These are phyloP conservation scores for Serinus canaria DNA, from an alignment of 2,113 vertebrate species.

Conservation along the genomic window DNA sequence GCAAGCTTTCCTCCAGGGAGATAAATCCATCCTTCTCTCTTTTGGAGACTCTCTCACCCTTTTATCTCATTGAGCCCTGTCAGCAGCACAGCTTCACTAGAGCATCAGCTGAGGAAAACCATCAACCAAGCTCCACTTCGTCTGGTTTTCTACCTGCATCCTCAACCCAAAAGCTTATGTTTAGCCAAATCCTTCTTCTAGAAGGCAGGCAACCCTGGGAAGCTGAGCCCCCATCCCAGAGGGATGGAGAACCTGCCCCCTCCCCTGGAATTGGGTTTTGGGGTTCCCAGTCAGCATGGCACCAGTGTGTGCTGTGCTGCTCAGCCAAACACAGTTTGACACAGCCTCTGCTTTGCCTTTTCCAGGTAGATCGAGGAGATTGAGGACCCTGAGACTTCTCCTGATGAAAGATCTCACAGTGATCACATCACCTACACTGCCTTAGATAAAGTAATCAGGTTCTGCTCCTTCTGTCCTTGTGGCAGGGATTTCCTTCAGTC, in stretches of 20 bases:
- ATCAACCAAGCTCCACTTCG: neutral
- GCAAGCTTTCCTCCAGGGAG: neutral
- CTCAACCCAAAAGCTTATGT: neutral
- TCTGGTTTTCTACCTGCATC: neutral
- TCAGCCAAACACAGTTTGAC: fast-evolving
- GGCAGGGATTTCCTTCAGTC: neutral
- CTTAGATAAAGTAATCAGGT: neutral
- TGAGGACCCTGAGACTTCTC: neutral
- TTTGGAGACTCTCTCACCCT: neutral
- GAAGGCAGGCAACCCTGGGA: neutral
- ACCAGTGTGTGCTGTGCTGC: fast-evolving
- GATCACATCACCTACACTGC: neutral
- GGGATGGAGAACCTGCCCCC: neutral
- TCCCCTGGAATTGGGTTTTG: neutral
- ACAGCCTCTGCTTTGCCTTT: neutral
- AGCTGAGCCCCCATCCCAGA: neutral
- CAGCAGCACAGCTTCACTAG: neutral
- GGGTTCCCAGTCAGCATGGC: neutral
- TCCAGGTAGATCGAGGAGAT: neutral
- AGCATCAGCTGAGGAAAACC: neutral
- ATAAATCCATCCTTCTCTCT: neutral
- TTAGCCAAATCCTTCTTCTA: neutral
- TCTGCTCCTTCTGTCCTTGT: neutral
- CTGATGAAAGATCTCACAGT: neutral
- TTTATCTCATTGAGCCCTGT: neutral